Evolutionary conservation across 2,113 vertebrate species (phyloP).

Genomic region (Elachura formosa): DNA sequence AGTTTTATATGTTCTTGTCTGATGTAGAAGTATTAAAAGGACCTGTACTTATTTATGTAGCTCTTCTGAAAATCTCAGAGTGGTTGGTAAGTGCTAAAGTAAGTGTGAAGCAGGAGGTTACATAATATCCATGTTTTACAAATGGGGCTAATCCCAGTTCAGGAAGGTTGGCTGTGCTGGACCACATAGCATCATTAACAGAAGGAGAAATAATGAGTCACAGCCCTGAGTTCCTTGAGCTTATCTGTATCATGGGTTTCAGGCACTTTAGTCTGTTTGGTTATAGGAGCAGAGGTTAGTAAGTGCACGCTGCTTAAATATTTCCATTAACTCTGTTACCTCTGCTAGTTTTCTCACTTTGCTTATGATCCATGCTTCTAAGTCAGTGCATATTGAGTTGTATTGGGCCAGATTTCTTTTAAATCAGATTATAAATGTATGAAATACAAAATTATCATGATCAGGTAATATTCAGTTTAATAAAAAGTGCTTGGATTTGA

Average conservation of each 20-base stretch:
- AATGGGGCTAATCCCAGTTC: neutral
- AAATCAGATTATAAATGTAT: neutral
- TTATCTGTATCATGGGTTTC: neutral
- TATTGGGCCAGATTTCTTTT: neutral
- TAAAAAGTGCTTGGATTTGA: neutral
- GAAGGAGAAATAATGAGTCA: neutral
- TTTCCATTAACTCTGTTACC: neutral
- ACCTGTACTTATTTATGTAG: neutral
- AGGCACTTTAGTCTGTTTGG: neutral
- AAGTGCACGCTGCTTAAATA: neutral
- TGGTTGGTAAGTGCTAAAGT: neutral
- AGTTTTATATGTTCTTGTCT: neutral
- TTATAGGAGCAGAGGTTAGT: neutral
- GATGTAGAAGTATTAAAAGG: neutral
- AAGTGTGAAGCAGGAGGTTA: neutral
- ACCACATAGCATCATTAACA: neutral
- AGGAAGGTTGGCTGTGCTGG: neutral
- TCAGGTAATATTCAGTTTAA: neutral
- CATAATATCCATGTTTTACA: neutral
- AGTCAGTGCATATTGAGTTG: neutral
- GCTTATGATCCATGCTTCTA: rapidly evolving
- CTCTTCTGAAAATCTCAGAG: neutral
- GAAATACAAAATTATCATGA: neutral
- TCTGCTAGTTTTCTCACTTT: neutral
- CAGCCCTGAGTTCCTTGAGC: neutral